Conservation (phyloP, 2,888 invertebrate genomes). For the Orchesella flavescens region DNA sequence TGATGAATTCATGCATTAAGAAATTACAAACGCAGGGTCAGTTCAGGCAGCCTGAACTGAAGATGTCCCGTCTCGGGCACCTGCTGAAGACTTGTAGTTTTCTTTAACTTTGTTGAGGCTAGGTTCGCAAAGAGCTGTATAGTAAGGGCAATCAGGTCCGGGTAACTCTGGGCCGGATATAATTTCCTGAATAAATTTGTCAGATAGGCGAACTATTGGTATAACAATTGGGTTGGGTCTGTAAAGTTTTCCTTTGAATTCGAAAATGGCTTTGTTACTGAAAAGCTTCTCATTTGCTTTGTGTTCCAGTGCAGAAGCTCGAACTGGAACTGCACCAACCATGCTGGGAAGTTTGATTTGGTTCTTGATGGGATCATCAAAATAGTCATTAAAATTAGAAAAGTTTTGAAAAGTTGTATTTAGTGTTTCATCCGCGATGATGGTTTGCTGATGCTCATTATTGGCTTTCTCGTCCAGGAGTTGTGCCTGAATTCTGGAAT, state of each 20-base stretch:
- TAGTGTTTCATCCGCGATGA: not conserved
- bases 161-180: slow-evolving; percentile 4
- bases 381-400: slow-evolving; percentile 1
- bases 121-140: slow-evolving; percentile 6
- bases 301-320: not conserved
- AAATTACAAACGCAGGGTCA: too few species aligned
- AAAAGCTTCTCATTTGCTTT: not conserved
- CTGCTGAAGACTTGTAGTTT: too few species aligned
- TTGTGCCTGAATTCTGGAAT: too few species aligned
- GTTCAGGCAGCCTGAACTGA: too few species aligned
- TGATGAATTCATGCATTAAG: not conserved
- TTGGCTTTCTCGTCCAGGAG: too few species aligned
- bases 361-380: not conserved
- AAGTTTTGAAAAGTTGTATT: not conserved
- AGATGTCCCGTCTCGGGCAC: too few species aligned
- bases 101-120: too few species aligned
- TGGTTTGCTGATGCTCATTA: too few species aligned
- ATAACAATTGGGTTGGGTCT: slow-evolving; percentile 33
- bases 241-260: slow-evolving; percentile 34
- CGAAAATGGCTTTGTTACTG: slow-evolving; percentile 7
- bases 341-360: slow-evolving; percentile 1
- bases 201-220: slow-evolving; percentile 1
- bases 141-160: slow-evolving; percentile 11
- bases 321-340: slow-evolving; percentile 17
- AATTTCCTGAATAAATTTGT: slow-evolving; percentile 7